Evolutionary conservation across 2,888 invertebrate genomes (phyloP).

Genomic region (Protodeltote pygarga): DNA sequence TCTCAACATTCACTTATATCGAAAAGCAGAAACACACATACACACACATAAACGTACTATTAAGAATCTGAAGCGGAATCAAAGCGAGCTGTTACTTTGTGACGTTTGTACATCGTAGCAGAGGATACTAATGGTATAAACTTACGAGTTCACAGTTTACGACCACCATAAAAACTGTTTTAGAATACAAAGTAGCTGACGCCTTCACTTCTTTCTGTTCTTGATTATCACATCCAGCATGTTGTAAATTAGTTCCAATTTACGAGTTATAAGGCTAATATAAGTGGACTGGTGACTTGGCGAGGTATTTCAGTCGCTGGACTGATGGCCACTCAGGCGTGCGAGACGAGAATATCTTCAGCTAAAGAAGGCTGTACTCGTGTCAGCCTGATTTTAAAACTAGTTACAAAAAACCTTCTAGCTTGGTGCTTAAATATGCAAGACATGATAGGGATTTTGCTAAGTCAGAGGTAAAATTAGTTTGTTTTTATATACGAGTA

Average conservation of each 20-base stretch:
- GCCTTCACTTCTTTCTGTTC: not conserved
- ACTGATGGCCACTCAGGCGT: conserved; percentile 1
- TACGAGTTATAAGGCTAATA: conserved; percentile 12
- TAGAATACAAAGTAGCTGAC: conserved; percentile 4
- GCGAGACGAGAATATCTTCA: conserved; percentile 13
- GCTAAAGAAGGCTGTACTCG: not conserved
- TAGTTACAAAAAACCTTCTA: not conserved
- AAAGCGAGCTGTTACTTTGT: not conserved
- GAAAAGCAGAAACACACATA: no score
- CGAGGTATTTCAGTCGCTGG: conserved; percentile 4
- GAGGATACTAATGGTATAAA: not conserved
- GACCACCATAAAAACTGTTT: not conserved
- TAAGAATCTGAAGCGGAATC: conserved; percentile 3
- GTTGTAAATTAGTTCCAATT: conserved; percentile 17
- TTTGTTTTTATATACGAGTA: no score
- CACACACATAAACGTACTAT: no score
- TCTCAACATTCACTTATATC: no score
- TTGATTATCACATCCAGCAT: conserved; percentile 2
- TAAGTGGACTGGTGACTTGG: not conserved
- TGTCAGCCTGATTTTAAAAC: conserved; percentile 11
- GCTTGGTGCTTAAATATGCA: conserved; percentile 14
- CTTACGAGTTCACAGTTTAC: not conserved
- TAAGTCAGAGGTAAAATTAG: no score
- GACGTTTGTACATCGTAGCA: not conserved
- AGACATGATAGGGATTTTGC: conserved; percentile 22